phyloP scores from a whole-genome alignment of 2,113 vertebrate species.

The Montifringilla adamsi region DNA sequence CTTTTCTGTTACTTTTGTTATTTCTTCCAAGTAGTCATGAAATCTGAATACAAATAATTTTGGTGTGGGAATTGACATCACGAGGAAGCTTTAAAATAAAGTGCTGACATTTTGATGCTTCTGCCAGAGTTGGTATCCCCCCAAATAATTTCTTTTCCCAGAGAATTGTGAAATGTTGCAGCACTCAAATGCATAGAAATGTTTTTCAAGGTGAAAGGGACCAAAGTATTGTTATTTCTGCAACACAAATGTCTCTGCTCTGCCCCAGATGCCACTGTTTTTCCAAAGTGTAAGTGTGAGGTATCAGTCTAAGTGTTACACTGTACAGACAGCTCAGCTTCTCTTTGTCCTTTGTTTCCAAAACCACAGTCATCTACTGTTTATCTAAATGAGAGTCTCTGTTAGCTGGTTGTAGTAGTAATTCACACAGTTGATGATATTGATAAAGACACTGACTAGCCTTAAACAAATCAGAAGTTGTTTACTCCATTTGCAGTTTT shows the following conservation, averaged over 20 bases:
- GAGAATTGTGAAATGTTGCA: neutral
- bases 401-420: neutral
- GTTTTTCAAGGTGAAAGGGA: constrained; percentile 5
- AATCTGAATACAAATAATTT: neutral
- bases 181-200: neutral
- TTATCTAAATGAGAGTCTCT: neutral
- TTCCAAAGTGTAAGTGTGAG: neutral
- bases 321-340: neutral
- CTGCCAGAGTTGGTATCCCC: neutral
- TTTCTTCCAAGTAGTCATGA: constrained; percentile 3
- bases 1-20: constrained; percentile 30
- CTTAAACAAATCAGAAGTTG: neutral
- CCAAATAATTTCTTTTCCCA: neutral
- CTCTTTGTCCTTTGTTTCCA: neutral
- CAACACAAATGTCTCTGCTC: neutral
- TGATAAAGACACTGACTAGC: neutral
- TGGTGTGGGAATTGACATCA: neutral
- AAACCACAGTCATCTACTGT: neutral
- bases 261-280: neutral
- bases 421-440: neutral
- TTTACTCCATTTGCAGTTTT: neutral
- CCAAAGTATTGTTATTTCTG: neutral
- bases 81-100: constrained; percentile 14
- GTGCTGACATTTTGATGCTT: neutral
- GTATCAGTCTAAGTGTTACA: neutral